These are phyloP conservation scores for Anodontia alba DNA, from an alignment of 2,888 invertebrate genomes.

Conservation along the genomic window DNA sequence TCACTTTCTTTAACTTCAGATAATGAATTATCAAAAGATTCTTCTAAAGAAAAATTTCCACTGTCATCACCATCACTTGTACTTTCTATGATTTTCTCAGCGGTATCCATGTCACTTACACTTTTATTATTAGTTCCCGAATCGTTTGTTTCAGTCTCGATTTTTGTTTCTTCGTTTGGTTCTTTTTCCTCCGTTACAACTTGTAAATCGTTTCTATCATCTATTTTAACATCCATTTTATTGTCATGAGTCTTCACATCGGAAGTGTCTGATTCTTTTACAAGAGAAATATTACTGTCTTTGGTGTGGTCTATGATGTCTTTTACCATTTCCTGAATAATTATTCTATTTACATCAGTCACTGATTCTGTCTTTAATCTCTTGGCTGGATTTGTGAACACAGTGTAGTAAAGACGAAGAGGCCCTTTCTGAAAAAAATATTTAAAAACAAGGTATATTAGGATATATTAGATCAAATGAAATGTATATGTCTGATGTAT, in stretches of 20 bases:
- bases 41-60: slow-evolving; percentile 9
- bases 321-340: slow-evolving; percentile 9
- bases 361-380: slow-evolving; percentile 39
- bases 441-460: background rate
- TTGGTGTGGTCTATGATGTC: slow-evolving; percentile 3
- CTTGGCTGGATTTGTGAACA: slow-evolving; percentile 75
- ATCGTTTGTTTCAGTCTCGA: background rate
- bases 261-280: background rate
- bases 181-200: background rate
- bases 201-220: background rate
- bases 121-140: background rate
- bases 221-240: background rate
- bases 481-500: background rate
- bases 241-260: background rate
- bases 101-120: background rate
- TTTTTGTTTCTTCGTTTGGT: background rate
- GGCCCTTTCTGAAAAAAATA: slow-evolving; percentile 88
- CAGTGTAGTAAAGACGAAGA: slow-evolving; percentile 87
- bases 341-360: background rate
- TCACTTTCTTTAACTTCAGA: background rate
- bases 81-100: background rate
- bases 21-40: background rate
- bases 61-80: background rate
- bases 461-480: background rate
- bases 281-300: background rate